phyloP scores from a whole-genome alignment of 2,797 vertebrate genomes.

The Crax fasciolata region DNA sequence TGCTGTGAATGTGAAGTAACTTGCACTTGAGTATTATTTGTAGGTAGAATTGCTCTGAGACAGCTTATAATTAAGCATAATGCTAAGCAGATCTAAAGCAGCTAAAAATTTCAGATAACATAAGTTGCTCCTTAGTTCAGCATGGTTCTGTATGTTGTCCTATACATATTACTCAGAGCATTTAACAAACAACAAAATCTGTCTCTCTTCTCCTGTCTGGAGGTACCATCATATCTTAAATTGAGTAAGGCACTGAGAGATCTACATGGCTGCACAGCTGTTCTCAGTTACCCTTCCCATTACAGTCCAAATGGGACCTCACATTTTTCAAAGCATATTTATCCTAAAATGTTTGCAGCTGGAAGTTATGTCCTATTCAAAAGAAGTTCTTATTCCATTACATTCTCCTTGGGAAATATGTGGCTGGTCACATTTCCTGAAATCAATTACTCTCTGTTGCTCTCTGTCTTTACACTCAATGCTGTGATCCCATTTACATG shows the following conservation, averaged over 20 bases:
- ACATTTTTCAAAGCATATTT: accelerated
- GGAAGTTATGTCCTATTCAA: background rate
- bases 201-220: background rate
- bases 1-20: background rate
- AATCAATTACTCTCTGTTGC: accelerated
- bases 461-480: background rate
- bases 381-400: background rate
- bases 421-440: background rate
- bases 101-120: background rate
- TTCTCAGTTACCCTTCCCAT: accelerated
- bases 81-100: background rate
- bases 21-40: background rate
- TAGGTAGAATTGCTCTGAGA: background rate
- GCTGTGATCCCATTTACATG: accelerated
- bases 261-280: background rate
- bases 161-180: background rate
- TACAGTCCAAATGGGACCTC: accelerated
- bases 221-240: background rate
- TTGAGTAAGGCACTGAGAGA: accelerated
- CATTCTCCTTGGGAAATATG: background rate
- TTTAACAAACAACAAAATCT: background rate
- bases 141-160: background rate
- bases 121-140: background rate
- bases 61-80: background rate
- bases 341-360: background rate